Evolutionary conservation across 1,140 invertebrate species (phyloP).

Genomic region (Caenorhabditis brenneri): DNA sequence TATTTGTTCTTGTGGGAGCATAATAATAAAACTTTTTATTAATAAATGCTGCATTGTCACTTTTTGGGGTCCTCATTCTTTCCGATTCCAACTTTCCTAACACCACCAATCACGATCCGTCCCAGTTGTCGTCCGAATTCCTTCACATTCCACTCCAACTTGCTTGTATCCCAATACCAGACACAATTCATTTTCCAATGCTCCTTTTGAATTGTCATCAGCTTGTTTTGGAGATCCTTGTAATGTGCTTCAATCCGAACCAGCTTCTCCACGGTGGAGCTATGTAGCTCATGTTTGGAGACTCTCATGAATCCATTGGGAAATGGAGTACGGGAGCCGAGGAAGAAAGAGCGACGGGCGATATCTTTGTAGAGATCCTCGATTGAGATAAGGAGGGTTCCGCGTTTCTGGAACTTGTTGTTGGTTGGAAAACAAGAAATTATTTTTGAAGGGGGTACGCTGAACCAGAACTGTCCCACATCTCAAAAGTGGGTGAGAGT

Average conservation of each 20-base stretch:
- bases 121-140: background rate
- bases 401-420: background rate
- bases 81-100: too few species aligned
- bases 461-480: too few species aligned
- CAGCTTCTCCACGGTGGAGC: background rate
- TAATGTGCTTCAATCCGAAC: background rate
- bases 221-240: background rate
- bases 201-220: background rate
- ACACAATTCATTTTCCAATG: background rate
- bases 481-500: too few species aligned
- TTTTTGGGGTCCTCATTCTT: too few species aligned
- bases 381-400: background rate
- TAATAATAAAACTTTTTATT: too few species aligned
- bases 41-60: too few species aligned
- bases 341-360: background rate
- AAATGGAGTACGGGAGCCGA: background rate
- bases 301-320: background rate
- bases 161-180: background rate
- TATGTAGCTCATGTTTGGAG: background rate
- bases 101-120: too few species aligned
- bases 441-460: too few species aligned
- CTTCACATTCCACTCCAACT: background rate
- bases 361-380: background rate
- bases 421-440: too few species aligned
- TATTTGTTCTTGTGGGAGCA: too few species aligned